Percentiles rank a stretch among this genome's conserved stretches.
Evolutionary conservation across 2,797 vertebrate species (phyloP).

Genomic region (Anguilla obscura): DNA sequence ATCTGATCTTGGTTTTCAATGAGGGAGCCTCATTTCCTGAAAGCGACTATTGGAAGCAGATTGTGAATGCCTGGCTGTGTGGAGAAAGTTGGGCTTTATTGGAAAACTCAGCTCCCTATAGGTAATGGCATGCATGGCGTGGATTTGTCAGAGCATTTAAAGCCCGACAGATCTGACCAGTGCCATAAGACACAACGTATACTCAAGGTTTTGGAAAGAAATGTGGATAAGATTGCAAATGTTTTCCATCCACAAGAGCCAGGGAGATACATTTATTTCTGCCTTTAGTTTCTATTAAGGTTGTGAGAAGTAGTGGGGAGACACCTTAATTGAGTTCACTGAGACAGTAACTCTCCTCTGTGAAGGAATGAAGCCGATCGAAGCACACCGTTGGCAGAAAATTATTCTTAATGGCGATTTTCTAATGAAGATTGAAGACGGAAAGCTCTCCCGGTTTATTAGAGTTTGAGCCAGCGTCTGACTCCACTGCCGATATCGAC

Average conservation of each 20-base stretch:
- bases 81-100: constrained; percentile 33
- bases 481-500: not conserved
- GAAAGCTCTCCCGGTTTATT: constrained; percentile 53
- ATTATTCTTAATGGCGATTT: constrained; percentile 53
- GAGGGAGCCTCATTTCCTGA: constrained; percentile 43
- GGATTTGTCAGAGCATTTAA: constrained; percentile 43
- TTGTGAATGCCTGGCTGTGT: constrained; percentile 26
- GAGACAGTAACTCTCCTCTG: constrained; percentile 32
- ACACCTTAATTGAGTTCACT: constrained; percentile 22
- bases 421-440: constrained; percentile 52
- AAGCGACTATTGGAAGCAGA: constrained; percentile 26
- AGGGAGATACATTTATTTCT: not conserved
- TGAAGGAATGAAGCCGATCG: constrained; percentile 41
- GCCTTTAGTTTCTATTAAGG: constrained; percentile 8
- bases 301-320: not conserved
- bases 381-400: constrained; percentile 51
- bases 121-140: constrained; percentile 48
- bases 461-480: constrained; percentile 40
- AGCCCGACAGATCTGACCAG: constrained; percentile 38
- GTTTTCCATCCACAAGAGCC: constrained; percentile 3
- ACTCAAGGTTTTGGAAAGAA: constrained; percentile 22
- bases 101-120: constrained; percentile 46
- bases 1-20: constrained; percentile 42
- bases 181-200: constrained; percentile 29
- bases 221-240: constrained; percentile 20